These are phyloP conservation scores for Osmerus mordax DNA, from an alignment of 2,113 vertebrate genomes.

Conservation along the genomic window DNA sequence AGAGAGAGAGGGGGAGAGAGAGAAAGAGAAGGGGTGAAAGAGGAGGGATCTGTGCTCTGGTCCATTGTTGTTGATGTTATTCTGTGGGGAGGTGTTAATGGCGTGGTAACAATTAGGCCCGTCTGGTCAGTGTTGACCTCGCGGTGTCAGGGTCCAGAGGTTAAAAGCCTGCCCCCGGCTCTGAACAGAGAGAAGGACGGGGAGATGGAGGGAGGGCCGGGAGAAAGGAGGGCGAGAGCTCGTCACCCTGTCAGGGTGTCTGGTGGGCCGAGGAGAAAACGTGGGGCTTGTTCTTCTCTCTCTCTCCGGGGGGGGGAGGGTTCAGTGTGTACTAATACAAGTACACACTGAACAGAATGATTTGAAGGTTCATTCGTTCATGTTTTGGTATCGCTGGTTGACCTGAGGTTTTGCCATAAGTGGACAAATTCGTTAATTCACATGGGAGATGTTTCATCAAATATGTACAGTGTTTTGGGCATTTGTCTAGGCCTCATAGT, in stretches of 20 bases:
- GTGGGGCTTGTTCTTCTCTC: slow-evolving; percentile 16
- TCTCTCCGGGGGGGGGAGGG: background rate
- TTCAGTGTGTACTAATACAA: too few relatives aligned
- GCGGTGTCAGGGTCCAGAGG: slow-evolving; percentile 15
- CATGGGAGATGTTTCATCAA: too few relatives aligned
- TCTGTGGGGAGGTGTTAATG: slow-evolving; percentile 12
- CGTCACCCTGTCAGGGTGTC: slow-evolving; percentile 25
- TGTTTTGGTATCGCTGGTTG: too few relatives aligned
- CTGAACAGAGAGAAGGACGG: slow-evolving; percentile 1
- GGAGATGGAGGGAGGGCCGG: background rate
- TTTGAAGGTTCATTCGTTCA: too few relatives aligned
- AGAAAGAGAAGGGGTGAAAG: slow-evolving; percentile 1
- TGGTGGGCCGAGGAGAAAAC: slow-evolving; percentile 40
- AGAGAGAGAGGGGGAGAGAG: background rate
- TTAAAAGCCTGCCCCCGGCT: slow-evolving; percentile 26
- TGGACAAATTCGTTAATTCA: too few relatives aligned
- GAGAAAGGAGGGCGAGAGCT: background rate
- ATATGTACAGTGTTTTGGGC: too few relatives aligned
- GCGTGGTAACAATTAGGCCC: slow-evolving; percentile 6
- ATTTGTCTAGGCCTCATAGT: too few relatives aligned
- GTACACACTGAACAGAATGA: too few relatives aligned
- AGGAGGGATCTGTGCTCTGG: background rate
- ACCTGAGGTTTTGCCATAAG: too few relatives aligned
- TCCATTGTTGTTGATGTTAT: slow-evolving; percentile 14
- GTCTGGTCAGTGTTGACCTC: slow-evolving; percentile 17